Percentiles rank a stretch among this genome's conserved stretches.
Conservation (phyloP, 2,113 vertebrate genomes). For the Gasterosteus nipponicus region DNA sequence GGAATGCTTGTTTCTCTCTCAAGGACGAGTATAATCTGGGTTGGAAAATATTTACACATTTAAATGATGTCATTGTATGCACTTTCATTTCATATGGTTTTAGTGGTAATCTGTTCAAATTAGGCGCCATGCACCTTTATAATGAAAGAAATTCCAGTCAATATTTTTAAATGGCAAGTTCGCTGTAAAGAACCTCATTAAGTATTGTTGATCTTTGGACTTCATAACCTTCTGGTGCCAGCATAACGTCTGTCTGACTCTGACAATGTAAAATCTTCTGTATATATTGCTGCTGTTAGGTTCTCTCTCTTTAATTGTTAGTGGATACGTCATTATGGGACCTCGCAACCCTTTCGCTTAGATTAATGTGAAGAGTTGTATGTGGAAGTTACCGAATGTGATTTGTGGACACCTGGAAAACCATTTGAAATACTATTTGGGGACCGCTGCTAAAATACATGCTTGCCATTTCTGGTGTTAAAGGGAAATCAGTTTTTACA, state of each 20-base stretch:
- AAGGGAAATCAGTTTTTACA: conserved; percentile 69
- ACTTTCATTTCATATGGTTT: conserved; percentile 12
- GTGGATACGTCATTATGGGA: conserved; percentile 12
- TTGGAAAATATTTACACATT: conserved; percentile 6
- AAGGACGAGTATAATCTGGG: neutral
- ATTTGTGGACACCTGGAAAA: conserved; percentile 35
- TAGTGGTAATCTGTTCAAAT: neutral
- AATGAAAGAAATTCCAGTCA: neutral
- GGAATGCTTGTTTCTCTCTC: conserved; percentile 6
- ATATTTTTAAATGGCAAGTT: conserved; percentile 36
- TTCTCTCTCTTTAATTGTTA: conserved; percentile 17
- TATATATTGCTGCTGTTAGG: conserved; percentile 9
- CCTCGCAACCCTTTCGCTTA: conserved; percentile 15
- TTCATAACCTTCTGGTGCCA: neutral
- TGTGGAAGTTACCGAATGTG: conserved; percentile 49
- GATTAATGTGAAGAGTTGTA: conserved; percentile 22
- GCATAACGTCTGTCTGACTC: conserved; percentile 44
- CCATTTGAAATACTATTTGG: neutral
- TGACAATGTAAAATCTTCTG: conserved; percentile 53
- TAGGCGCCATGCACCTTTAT: conserved; percentile 18
- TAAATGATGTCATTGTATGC: neutral
- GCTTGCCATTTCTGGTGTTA: conserved; percentile 57
- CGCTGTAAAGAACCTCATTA: conserved; percentile 36
- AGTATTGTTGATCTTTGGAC: conserved; percentile 13
- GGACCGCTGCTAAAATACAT: conserved; percentile 19